Evolutionary conservation across 2,888 invertebrate genomes (phyloP).

Genomic region (Adelphocoris suturalis): DNA sequence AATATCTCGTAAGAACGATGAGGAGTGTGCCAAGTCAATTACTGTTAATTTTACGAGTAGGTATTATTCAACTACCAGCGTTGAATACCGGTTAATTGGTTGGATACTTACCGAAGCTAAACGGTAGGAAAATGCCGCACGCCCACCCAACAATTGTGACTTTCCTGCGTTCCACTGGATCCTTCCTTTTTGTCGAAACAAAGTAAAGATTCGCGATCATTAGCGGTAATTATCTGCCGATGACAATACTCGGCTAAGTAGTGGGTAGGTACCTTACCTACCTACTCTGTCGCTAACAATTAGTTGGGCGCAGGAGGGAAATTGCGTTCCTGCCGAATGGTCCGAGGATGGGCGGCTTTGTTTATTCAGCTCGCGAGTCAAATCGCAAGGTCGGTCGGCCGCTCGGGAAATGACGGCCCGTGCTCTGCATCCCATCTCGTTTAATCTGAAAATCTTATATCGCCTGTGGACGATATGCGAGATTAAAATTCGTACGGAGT

Average conservation of each 20-base stretch:
- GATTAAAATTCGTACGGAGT: neutral
- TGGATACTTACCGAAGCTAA: no score
- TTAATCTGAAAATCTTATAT: neutral
- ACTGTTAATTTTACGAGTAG: no score
- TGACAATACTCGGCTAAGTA: neutral
- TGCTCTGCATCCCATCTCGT: neutral
- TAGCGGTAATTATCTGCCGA: neutral
- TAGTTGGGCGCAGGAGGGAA: neutral
- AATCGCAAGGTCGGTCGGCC: neutral
- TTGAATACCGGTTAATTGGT: no score
- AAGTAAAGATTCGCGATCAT: neutral
- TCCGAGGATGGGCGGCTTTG: neutral
- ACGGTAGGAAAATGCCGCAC: no score
- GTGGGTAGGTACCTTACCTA: neutral
- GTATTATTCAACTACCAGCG: no score
- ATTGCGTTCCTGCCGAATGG: neutral
- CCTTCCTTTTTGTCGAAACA: no score
- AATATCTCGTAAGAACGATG: no score
- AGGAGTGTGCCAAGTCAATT: no score
- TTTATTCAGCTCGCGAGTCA: conserved; percentile 7
- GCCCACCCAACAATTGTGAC: no score
- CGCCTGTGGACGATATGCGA: neutral
- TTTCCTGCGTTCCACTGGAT: no score
- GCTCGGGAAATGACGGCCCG: neutral
- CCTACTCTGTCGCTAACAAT: neutral